Evolutionary conservation across 2,797 vertebrate genomes (phyloP), one percentile per base, ranked within the genome.

Genomic region (Trematomus bernacchii): DNA sequence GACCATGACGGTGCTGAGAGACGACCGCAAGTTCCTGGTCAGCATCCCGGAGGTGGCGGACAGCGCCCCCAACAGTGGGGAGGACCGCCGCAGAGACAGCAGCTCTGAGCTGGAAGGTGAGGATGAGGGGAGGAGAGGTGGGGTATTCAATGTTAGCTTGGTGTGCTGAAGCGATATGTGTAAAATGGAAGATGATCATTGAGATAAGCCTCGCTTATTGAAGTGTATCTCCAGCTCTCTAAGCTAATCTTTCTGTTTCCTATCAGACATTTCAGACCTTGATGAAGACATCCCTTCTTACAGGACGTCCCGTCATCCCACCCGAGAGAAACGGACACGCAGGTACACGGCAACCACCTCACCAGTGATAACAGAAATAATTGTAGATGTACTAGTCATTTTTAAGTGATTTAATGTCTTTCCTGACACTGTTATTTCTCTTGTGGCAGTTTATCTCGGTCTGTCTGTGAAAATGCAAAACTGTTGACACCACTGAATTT

Each of bases 81-180:
- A 95, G 18, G 95, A 94, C 52, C 83, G 7, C 2, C 90, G 30
- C 27, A 59, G 23, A 16, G 70, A 89, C 79, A 95, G 94, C 85
- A 98, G 96, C 93, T 99, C 98, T 0, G 90, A 73, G 6, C 84
- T 97, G 76, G 98, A 99, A 0, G 97, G 98, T 99, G 91, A 92
- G 90, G 0, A 8, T 30, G n/a, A 18, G 23, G 46, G 0, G 1
- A 14, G n/a, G 9, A n/a, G 30, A 15, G 8, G 23, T 14, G 10
- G 10, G 48, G 14, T 11, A 0, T 23, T 37, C 6, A 46, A 61
- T 44, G n/a, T 42, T 48, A 37, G 42, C 5, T 0, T 11, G 10
- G 23, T 9, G 11, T 16, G 1, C 43, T 12, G 37, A 46, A 11
- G 30, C 6, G 11, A 9, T 1, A 12, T 6, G 1, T 46, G 23